phyloP scores from a whole-genome alignment of 1,140 invertebrate species.

The Drosophila seguyi region DNA sequence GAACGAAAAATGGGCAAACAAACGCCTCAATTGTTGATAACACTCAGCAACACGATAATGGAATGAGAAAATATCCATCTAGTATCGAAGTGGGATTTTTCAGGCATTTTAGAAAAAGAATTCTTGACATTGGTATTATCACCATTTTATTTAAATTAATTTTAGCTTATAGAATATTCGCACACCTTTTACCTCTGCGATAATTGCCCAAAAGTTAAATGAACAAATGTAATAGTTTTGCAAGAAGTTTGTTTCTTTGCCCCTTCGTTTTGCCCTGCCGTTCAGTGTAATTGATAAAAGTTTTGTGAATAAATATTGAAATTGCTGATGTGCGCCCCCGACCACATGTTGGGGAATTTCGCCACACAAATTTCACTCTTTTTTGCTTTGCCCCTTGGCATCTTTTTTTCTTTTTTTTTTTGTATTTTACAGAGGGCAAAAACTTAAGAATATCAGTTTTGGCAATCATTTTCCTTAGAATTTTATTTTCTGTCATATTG shows the following conservation, averaged over 20 bases:
- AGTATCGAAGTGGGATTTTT: conserved; percentile 1
- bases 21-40: conserved; percentile 53
- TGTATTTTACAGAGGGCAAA: not conserved
- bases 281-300: conserved; percentile 57
- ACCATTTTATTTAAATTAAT: too few species aligned
- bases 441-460: conserved; percentile 5
- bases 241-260: conserved; percentile 1
- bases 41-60: conserved; percentile 47
- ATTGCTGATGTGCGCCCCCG: conserved; percentile 50
- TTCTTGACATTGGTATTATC: too few species aligned
- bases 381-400: conserved; percentile 19
- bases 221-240: too few species aligned
- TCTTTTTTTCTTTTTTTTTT: not conserved
- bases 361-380: conserved; percentile 28
- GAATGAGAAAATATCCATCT: not conserved
- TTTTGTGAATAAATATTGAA: conserved; percentile 53
- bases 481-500: not conserved
- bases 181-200: too few species aligned
- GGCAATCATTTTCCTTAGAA: not conserved
- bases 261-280: conserved; percentile 15
- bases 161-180: not conserved
- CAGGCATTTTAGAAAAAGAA: not conserved
- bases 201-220: too few species aligned
- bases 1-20: conserved; percentile 43
- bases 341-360: conserved; percentile 71